These are phyloP conservation scores for Trichechus manatus DNA, from an alignment of 2,113 vertebrate genomes.

Conservation along the genomic window DNA sequence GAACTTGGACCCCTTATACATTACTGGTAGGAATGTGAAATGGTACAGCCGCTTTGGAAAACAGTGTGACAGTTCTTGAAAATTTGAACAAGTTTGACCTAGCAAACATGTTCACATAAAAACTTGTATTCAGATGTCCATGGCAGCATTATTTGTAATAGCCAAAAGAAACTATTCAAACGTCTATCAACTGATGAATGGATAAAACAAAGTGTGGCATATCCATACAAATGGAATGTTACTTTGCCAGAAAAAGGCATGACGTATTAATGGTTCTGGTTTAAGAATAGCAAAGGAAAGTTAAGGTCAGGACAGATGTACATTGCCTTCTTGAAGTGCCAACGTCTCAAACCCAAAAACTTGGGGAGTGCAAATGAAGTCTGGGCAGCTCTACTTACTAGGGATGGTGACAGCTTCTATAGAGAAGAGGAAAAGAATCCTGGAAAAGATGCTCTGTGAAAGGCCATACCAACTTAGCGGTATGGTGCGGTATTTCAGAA, in stretches of 20 bases:
- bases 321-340: too few species aligned
- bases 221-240: rapidly evolving
- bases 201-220: neutral
- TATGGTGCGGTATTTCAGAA: neutral
- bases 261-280: neutral
- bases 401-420: neutral
- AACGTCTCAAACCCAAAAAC: neutral
- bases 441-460: neutral
- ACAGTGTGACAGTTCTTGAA: neutral
- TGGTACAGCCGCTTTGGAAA: neutral
- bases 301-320: neutral
- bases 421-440: neutral
- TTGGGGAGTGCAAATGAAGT: neutral
- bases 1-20: neutral
- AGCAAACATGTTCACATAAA: neutral
- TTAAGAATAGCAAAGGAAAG: neutral
- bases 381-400: neutral
- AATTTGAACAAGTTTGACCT: too few species aligned
- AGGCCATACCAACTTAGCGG: too few species aligned
- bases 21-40: neutral
- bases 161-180: neutral
- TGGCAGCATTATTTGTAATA: neutral
- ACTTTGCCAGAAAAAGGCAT: neutral
- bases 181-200: neutral
- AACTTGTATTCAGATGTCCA: neutral